Evolutionary conservation across 1,140 invertebrate species (phyloP), one percentile per base, ranked within the genome.

Genomic region (Ceratosolen solmsi): DNA sequence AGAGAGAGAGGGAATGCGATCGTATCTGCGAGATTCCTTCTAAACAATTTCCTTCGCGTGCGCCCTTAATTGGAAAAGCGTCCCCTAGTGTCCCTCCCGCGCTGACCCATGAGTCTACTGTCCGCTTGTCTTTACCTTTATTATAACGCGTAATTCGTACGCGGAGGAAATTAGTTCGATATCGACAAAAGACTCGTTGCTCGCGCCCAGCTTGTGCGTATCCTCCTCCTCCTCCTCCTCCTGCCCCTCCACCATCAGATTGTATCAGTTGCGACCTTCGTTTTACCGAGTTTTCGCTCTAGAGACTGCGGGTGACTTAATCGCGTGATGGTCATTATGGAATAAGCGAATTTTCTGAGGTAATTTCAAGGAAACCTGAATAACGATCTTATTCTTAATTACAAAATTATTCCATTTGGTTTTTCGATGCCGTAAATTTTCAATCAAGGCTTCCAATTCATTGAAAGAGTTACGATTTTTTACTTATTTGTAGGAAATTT

Each of bases 11-110:
- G 76, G 58, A 84, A 60, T 51, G 84, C 82, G 88, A 89, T 89
- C 78, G 80, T 87, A 88, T 87, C 86, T 70, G 56, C 70, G 83
- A 82, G 83, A 79, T 80, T 84, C 84, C 84, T 84, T 83, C 84
- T 85, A 86, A 89, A 85, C 88, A 86, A 90, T 90, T 90, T 91
- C 87, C 88, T 89, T 89, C 86, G 87, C 89, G 86, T 89, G 89
- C 85, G 86, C 86, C 84, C 86, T 89, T 89, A 91, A 90, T 90
- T 89, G 88, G 89, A 86, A 82, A 80, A 77, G 65, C 75, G 71
- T 56, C 76, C 82, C 41, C 70, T 71, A 41, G 22, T 60, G n/a
- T 78, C 79, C 82, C 77, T 51, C 58, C 65, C 56, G 13, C 58
- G 56, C 8, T 30, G 70, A 71, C 70, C 70, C 38, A 56, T 5